Conservation (phyloP, 2,113 vertebrate genomes). For the Petaurus breviceps region DNA sequence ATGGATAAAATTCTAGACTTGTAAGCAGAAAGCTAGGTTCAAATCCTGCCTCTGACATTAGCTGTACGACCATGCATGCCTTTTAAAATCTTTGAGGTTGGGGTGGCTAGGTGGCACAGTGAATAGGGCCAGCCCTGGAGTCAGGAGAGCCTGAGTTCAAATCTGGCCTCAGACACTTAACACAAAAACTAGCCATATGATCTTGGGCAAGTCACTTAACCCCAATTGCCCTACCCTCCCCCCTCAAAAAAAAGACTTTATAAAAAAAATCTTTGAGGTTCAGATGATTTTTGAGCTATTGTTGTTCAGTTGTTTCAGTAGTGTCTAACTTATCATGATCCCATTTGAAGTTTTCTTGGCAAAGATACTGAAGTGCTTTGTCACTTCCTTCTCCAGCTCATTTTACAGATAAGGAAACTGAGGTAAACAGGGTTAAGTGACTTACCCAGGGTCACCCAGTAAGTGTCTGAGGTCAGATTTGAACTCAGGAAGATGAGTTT, state of each 20-base stretch:
- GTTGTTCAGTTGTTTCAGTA: neutral
- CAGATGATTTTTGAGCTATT: neutral
- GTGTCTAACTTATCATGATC: neutral
- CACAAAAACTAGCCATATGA: too few relatives aligned
- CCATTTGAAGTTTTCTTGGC: neutral
- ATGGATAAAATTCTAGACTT: neutral
- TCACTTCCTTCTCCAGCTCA: neutral
- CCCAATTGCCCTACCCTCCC: too few relatives aligned
- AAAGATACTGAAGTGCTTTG: too few relatives aligned
- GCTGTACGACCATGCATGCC: neutral
- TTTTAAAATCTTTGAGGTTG: neutral
- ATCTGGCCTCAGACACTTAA: too few relatives aligned
- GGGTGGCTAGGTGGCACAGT: too few relatives aligned
- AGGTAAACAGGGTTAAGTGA: neutral
- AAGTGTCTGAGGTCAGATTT: neutral
- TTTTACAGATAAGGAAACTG: neutral
- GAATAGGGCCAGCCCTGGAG: too few relatives aligned
- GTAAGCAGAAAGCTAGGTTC: neutral
- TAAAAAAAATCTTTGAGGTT: neutral
- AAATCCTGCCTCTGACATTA: neutral
- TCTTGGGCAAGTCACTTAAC: too few relatives aligned
- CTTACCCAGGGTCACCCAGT: neutral
- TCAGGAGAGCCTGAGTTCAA: too few relatives aligned
- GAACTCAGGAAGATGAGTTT: neutral
- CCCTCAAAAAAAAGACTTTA: too few relatives aligned